These are phyloP conservation scores for Drosophila cardini DNA, from an alignment of 1,140 invertebrate genomes.

Conservation along the genomic window DNA sequence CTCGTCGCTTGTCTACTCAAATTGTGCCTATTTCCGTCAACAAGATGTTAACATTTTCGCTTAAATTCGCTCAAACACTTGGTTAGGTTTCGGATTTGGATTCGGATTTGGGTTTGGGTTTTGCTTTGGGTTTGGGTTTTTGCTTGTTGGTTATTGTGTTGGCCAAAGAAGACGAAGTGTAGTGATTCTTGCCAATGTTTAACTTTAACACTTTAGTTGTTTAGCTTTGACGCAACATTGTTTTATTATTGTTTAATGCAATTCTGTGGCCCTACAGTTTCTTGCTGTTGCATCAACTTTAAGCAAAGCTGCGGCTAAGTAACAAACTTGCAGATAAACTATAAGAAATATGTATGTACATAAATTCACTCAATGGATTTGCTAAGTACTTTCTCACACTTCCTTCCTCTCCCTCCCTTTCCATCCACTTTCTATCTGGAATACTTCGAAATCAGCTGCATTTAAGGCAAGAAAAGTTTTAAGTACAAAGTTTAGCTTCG, in stretches of 20 bases:
- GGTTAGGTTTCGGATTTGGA: neutral
- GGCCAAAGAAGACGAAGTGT: too few species aligned
- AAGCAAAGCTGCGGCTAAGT: constrained; percentile 4
- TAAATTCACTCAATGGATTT: neutral
- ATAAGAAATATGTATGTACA: neutral
- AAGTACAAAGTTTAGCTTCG: too few species aligned
- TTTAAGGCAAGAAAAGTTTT: too few species aligned
- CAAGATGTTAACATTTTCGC: constrained; percentile 82
- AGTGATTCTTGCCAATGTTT: constrained; percentile 6
- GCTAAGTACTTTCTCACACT: neutral
- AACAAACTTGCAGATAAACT: neutral
- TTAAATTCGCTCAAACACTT: constrained; percentile 58
- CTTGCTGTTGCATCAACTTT: constrained; percentile 22
- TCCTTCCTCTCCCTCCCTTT: neutral
- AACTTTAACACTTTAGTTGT: constrained; percentile 48
- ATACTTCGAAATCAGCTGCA: neutral
- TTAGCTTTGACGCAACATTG: constrained; percentile 10
- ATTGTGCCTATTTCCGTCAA: constrained; percentile 80
- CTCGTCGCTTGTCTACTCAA: constrained; percentile 67
- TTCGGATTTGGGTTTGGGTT: neutral
- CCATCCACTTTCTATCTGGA: neutral
- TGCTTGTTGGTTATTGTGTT: too few species aligned
- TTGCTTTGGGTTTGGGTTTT: neutral
- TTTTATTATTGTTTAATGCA: constrained; percentile 69
- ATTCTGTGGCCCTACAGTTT: constrained; percentile 46